phyloP scores from a whole-genome alignment of 2,113 vertebrate species.

The Trogon surrucura region DNA sequence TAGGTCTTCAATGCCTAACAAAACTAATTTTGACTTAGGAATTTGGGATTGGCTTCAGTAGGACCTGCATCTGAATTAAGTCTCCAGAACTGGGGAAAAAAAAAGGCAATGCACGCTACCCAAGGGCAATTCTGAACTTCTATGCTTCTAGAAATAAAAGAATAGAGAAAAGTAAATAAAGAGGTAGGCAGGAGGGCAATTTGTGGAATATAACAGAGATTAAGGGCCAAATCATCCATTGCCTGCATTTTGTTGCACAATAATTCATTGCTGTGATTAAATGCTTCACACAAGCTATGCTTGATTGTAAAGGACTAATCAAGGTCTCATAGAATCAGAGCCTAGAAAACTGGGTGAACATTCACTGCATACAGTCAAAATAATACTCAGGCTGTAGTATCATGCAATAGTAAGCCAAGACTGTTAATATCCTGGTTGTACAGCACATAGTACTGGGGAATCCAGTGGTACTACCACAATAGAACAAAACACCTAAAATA shows the following conservation, averaged over 20 bases:
- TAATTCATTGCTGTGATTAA: neutral
- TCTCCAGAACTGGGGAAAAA: neutral
- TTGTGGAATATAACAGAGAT: neutral
- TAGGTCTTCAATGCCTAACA: neutral
- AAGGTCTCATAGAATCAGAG: neutral
- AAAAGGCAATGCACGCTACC: neutral
- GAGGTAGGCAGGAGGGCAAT: neutral
- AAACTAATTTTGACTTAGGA: neutral
- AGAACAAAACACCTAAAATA: neutral
- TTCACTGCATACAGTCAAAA: neutral
- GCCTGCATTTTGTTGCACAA: neutral
- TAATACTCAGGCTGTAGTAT: neutral
- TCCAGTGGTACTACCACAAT: neutral
- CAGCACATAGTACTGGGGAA: neutral
- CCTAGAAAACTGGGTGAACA: neutral
- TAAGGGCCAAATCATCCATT: neutral
- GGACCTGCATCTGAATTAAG: neutral
- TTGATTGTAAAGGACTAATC: neutral
- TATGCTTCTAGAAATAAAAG: neutral
- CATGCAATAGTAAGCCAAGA: neutral
- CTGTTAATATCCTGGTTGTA: neutral
- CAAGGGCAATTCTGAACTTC: neutral
- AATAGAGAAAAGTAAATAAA: neutral
- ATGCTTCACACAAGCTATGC: neutral
- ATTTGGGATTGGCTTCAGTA: neutral